Evolutionary conservation across 2,797 vertebrate species (phyloP).

Genomic region (Bucorvus abyssinicus): DNA sequence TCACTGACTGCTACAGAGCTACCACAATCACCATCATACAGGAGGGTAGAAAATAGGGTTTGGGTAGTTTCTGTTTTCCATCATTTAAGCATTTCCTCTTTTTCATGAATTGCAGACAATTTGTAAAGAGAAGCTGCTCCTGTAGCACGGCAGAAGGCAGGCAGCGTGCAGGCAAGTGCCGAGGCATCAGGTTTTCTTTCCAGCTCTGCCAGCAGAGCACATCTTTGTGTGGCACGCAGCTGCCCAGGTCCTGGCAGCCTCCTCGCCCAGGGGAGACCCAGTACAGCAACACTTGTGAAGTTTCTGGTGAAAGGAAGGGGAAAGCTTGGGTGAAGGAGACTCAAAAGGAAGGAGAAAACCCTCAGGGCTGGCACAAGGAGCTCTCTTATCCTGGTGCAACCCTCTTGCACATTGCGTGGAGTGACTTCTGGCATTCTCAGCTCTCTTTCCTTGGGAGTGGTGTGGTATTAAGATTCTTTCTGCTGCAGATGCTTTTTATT

Average conservation of each 20-base stretch:
- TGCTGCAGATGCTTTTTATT: neutral
- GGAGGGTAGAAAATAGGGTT: neutral
- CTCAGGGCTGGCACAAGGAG: neutral
- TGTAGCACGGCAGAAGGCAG: neutral
- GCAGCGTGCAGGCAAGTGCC: neutral
- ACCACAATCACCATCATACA: neutral
- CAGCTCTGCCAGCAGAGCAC: neutral
- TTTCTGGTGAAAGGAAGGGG: neutral
- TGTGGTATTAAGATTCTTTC: neutral
- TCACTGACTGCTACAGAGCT: neutral
- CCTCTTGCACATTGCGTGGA: neutral
- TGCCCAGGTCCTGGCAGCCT: neutral
- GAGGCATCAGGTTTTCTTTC: neutral
- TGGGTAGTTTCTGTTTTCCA: neutral
- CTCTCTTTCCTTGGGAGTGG: neutral
- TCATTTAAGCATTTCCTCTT: neutral
- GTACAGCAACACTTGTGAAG: neutral
- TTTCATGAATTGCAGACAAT: neutral
- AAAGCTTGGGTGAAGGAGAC: neutral
- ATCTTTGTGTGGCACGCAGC: rapidly evolving
- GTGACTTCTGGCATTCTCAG: neutral
- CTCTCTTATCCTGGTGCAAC: neutral
- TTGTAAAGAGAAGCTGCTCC: neutral
- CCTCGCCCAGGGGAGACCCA: neutral
- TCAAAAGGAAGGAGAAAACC: neutral